Conservation (phyloP, 30 jellyfish, hydroid and myxozoan genomes). For the Aurelia coerulea region DNA sequence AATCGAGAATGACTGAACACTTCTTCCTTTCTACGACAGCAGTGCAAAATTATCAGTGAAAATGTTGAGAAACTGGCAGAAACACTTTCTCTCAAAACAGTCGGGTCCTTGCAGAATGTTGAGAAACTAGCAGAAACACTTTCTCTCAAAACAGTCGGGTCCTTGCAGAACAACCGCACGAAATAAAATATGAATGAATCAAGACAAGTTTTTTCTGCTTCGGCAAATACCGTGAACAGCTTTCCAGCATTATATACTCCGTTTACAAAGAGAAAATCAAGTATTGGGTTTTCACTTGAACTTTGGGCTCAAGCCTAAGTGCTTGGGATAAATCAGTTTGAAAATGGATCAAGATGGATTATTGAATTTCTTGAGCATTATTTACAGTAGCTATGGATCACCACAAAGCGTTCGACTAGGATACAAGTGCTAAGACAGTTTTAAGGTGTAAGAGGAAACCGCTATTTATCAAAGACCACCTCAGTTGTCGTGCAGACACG, state of each 20-base stretch:
- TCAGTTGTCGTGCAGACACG: slow-evolving; percentile 2
- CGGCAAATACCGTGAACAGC: neutral
- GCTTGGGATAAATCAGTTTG: slow-evolving; percentile 39
- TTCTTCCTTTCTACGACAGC: too few relatives aligned
- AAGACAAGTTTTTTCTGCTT: neutral
- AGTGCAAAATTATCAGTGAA: too few relatives aligned
- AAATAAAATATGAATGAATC: neutral
- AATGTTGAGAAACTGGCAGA: too few relatives aligned
- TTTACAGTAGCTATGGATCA: neutral
- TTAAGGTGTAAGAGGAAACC: slow-evolving; percentile 29
- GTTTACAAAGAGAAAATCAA: neutral
- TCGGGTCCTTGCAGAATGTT: too few relatives aligned
- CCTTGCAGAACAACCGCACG: too few relatives aligned
- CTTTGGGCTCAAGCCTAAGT: neutral
- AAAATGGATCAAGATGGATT: slow-evolving; percentile 42
- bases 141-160: too few relatives aligned
- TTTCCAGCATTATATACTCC: neutral
- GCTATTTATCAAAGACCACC: slow-evolving; percentile 32
- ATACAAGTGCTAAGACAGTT: slow-evolving; percentile 33
- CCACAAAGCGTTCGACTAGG: slow-evolving; percentile 13
- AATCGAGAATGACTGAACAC: too few relatives aligned
- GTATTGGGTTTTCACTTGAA: slow-evolving; percentile 2
- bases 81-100: too few relatives aligned
- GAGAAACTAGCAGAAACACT: too few relatives aligned
- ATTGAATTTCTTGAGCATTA: neutral